Conservation (phyloP, 2,113 vertebrate genomes). For the Platysteira castanea region DNA sequence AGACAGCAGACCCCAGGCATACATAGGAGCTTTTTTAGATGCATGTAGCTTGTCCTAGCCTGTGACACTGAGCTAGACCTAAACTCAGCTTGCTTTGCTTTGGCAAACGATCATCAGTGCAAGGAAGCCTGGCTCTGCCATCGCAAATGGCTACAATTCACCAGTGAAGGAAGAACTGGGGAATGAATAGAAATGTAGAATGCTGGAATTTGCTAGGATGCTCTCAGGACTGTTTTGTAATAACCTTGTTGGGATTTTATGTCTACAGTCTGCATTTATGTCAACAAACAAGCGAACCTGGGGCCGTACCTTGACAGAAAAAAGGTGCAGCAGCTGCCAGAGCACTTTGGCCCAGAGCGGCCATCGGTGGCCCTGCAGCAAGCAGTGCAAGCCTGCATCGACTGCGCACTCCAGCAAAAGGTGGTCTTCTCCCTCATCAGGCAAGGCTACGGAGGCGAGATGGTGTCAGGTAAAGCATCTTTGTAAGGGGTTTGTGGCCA, state of each 20-base stretch:
- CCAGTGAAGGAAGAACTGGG: background rate
- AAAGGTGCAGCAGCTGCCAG: slow-evolving; percentile 91
- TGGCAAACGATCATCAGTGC: no score
- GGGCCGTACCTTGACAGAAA: slow-evolving; percentile 92
- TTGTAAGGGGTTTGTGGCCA: background rate
- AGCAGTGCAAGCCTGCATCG: slow-evolving; percentile 93
- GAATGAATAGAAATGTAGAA: background rate
- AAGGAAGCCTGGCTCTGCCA: background rate
- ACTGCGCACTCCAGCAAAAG: slow-evolving; percentile 94
- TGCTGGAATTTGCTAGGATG: background rate
- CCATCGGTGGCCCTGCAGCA: slow-evolving; percentile 89
- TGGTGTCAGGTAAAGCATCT: slow-evolving; percentile 85
- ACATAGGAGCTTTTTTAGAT: background rate
- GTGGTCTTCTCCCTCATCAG: slow-evolving; percentile 91
- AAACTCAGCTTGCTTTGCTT: background rate
- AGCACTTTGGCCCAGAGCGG: slow-evolving; percentile 89
- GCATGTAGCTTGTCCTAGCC: background rate
- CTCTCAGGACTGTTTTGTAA: background rate
- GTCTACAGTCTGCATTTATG: slow-evolving; percentile 91
- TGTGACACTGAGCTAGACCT: background rate
- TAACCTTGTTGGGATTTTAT: slow-evolving; percentile 8
- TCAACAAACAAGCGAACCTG: slow-evolving; percentile 90
- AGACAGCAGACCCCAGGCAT: background rate
- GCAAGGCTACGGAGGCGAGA: slow-evolving; percentile 91
- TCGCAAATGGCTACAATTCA: rapidly evolving